Evolutionary conservation across 37 sponge, comb jelly and placozoan genomes (phyloP).

Genomic region (Halisarca cf. caerulea): DNA sequence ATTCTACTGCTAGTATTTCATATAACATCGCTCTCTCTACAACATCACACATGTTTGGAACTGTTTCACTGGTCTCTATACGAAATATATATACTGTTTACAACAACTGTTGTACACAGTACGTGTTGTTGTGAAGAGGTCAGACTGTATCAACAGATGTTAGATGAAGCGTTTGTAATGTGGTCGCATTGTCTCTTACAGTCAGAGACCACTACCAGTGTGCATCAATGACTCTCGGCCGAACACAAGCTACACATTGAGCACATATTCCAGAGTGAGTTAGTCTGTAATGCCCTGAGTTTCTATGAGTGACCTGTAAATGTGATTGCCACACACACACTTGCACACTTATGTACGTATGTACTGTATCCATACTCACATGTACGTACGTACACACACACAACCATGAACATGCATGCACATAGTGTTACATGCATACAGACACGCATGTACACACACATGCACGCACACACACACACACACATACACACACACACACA

Average conservation of each 20-base stretch:
- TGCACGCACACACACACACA: slow-evolving; percentile 45
- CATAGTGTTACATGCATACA: slow-evolving; percentile 21
- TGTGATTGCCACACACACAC: not conserved
- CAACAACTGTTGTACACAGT: too few species aligned
- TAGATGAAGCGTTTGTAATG: too few species aligned
- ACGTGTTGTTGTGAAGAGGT: too few species aligned
- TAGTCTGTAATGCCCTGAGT: too few species aligned
- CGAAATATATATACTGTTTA: too few species aligned
- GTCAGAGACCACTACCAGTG: not conserved
- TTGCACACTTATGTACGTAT: slow-evolving; percentile 16
- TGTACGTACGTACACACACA: slow-evolving; percentile 23
- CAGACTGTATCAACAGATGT: too few species aligned
- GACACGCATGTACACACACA: slow-evolving; percentile 32
- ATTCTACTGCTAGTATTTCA: too few species aligned
- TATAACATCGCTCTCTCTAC: too few species aligned
- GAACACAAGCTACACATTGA: slow-evolving; percentile 21
- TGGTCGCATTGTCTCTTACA: not conserved
- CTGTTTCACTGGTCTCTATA: too few species aligned
- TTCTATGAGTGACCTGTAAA: too few species aligned
- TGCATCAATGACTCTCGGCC: slow-evolving; percentile 35
- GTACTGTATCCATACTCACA: not conserved
- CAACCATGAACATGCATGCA: not conserved
- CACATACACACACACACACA: slow-evolving; percentile 32
- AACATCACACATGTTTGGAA: too few species aligned
- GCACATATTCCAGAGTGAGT: too few species aligned